Conservation (phyloP, 2,113 vertebrate genomes). For the Cavia aperea region DNA sequence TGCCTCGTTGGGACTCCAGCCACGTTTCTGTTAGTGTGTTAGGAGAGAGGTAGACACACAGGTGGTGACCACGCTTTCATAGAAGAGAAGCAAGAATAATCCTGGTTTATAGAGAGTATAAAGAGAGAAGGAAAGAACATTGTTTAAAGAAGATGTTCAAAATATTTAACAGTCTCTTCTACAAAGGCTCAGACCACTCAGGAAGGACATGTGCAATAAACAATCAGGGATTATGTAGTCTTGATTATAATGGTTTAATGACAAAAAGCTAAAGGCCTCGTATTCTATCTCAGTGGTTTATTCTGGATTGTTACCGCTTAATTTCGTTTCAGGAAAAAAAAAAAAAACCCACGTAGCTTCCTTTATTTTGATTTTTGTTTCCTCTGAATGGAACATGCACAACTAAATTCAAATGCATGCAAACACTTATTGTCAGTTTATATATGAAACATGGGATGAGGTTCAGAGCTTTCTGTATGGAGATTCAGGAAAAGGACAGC, state of each 20-base stretch:
- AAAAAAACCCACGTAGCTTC: not conserved
- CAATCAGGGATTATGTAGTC: not conserved
- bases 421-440: not conserved
- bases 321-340: slow-evolving; percentile 31
- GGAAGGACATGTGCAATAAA: not conserved
- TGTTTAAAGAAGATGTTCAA: not conserved
- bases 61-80: too few species aligned
- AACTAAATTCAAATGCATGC: not conserved
- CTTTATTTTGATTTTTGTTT: slow-evolving; percentile 10
- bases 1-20: not conserved
- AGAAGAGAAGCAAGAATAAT: not conserved
- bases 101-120: not conserved
- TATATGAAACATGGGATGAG: not conserved
- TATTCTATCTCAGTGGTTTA: not conserved
- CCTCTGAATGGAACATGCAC: not conserved
- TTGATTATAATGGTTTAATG: not conserved
- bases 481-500: not conserved
- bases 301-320: slow-evolving; percentile 16
- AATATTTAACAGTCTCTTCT: not conserved
- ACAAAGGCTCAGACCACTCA: not conserved
- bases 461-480: not conserved
- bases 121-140: not conserved
- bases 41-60: not conserved
- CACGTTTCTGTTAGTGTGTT: not conserved
- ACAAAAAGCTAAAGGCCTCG: not conserved